Conservation (phyloP, 2,888 invertebrate genomes). For the Ophion slaviceki region DNA sequence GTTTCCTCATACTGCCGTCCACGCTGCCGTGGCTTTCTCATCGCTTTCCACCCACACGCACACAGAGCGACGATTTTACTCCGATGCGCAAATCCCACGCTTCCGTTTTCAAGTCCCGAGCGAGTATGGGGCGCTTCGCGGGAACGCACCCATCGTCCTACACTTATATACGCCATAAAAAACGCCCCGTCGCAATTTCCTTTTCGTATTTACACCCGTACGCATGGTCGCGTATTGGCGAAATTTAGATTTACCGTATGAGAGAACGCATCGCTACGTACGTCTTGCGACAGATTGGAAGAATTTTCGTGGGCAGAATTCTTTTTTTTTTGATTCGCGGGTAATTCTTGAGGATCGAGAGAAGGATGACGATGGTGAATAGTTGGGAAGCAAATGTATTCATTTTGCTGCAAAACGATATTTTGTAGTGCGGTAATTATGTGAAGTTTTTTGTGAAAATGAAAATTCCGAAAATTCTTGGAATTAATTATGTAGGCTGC, state of each 20-base stretch:
- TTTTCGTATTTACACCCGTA: slow-evolving; percentile 47
- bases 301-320: slow-evolving; percentile 60
- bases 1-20: slow-evolving; percentile 14
- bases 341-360: not conserved
- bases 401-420: too few species aligned
- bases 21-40: slow-evolving; percentile 42
- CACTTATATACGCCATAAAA: slow-evolving; percentile 36
- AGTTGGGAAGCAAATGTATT: too few species aligned
- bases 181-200: slow-evolving; percentile 56
- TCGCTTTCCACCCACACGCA: slow-evolving; percentile 39
- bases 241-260: slow-evolving; percentile 68
- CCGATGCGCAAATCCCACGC: slow-evolving; percentile 47
- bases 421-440: too few species aligned
- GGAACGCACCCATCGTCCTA: slow-evolving; percentile 37
- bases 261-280: slow-evolving; percentile 31
- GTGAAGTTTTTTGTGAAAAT: too few species aligned
- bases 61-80: slow-evolving; percentile 44
- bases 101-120: slow-evolving; percentile 34
- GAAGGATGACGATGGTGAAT: too few species aligned
- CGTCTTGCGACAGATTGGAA: slow-evolving; percentile 38
- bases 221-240: slow-evolving; percentile 31
- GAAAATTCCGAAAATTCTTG: too few species aligned
- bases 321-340: slow-evolving; percentile 23
- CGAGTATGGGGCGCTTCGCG: slow-evolving; percentile 21
- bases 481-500: too few species aligned